These are phyloP conservation scores for Molossus alvarezi DNA, from an alignment of 2,797 vertebrate genomes.

Conservation along the genomic window DNA sequence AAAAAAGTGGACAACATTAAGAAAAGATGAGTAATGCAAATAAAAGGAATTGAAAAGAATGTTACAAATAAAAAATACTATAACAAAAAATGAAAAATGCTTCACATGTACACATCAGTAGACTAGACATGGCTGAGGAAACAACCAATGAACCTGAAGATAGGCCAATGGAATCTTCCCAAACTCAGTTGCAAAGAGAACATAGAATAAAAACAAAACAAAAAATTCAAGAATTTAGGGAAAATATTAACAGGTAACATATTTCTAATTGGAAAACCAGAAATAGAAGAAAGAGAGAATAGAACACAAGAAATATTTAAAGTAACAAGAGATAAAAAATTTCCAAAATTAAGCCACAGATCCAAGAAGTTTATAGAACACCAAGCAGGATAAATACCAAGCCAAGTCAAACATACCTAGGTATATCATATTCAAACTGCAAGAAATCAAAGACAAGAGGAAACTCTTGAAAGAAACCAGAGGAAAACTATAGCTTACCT, in stretches of 20 bases:
- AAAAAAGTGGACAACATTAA: background rate
- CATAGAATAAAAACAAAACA: constrained; percentile 34
- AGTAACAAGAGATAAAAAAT: background rate
- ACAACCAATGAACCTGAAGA: background rate
- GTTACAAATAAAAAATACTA: constrained; percentile 15
- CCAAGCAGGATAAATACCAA: background rate
- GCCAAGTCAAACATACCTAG: background rate
- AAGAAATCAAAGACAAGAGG: background rate
- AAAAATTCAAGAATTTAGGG: background rate
- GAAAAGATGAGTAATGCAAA: background rate
- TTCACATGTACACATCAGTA: background rate
- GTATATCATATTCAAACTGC: background rate
- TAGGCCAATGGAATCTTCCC: background rate
- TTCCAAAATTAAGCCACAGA: constrained; percentile 32
- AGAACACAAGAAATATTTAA: background rate
- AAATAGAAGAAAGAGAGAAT: background rate
- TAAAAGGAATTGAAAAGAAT: constrained; percentile 15
- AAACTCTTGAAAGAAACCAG: background rate
- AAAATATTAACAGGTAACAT: background rate
- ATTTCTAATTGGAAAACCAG: constrained; percentile 3
- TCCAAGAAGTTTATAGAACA: background rate
- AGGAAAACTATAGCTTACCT: background rate
- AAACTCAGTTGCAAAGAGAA: background rate
- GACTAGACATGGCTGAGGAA: background rate
- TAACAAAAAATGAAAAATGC: background rate